Conservation (phyloP, 2,888 invertebrate genomes). For the Lasioglossum pauxillum region DNA sequence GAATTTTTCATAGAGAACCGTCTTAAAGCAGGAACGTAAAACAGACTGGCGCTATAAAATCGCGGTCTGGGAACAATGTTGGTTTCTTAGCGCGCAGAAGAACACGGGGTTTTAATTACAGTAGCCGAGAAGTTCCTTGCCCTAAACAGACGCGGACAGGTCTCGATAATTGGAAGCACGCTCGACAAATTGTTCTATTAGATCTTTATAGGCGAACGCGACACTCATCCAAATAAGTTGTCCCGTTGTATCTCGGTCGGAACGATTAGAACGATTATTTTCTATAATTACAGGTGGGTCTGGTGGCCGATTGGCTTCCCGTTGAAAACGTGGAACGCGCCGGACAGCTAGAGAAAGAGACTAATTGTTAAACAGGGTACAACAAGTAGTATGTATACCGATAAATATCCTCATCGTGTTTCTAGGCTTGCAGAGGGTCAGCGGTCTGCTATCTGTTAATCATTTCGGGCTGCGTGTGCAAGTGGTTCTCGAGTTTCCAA, state of each 20-base stretch:
- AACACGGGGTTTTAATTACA: neutral
- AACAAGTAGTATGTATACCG: conserved; percentile 33
- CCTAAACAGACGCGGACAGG: conserved; percentile 16
- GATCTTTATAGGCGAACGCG: conserved; percentile 33
- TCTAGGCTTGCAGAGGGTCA: conserved; percentile 50
- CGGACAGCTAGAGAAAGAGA: neutral
- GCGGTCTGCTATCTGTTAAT: conserved; percentile 63
- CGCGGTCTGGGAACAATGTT: neutral
- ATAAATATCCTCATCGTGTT: conserved; percentile 48
- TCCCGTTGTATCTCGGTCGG: conserved; percentile 19
- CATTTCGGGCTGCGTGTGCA: conserved; percentile 71
- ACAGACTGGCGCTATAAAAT: neutral
- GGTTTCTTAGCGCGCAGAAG: neutral
- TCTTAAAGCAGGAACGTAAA: neutral
- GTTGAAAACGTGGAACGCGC: neutral
- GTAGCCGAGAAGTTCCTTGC: conserved; percentile 11
- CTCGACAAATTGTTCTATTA: conserved; percentile 37
- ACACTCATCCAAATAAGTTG: conserved; percentile 29
- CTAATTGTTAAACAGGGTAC: neutral
- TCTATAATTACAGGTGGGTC: neutral
- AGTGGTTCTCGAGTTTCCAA: conserved; percentile 75
- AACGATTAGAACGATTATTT: neutral
- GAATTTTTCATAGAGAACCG: neutral
- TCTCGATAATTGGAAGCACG: conserved; percentile 31
- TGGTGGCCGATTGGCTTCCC: neutral